These are phyloP conservation scores for Notolabrus celidotus DNA, from an alignment of 2,797 vertebrate species.

Conservation along the genomic window DNA sequence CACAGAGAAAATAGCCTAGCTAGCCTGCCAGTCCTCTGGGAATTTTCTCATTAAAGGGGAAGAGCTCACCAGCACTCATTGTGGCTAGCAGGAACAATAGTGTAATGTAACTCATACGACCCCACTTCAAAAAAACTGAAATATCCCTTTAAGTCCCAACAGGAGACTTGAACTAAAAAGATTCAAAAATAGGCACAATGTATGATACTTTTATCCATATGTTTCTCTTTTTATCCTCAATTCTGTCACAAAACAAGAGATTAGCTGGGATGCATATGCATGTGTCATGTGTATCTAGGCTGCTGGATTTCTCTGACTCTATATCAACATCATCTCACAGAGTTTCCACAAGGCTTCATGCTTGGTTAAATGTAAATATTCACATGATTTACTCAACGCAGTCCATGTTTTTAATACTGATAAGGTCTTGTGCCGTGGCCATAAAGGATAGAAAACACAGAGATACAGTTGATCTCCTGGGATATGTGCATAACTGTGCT, in stretches of 20 bases:
- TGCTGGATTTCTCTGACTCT: background rate
- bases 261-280: background rate
- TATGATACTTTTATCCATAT: background rate
- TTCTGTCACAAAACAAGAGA: constrained; percentile 12
- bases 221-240: background rate
- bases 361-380: too few species aligned
- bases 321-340: constrained; percentile 9
- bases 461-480: constrained; percentile 49
- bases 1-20: too few species aligned
- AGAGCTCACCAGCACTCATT: too few species aligned
- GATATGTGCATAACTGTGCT: constrained; percentile 50
- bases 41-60: too few species aligned
- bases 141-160: constrained; percentile 16
- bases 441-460: constrained; percentile 38
- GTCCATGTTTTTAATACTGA: constrained; percentile 6
- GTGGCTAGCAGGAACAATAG: too few species aligned
- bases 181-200: background rate
- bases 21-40: too few species aligned
- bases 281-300: background rate
- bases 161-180: constrained; percentile 9
- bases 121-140: too few species aligned
- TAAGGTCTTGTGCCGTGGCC: constrained; percentile 2
- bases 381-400: background rate
- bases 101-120: too few species aligned
- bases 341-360: background rate